These are phyloP conservation scores for Drosophila putrida DNA, from an alignment of 2,888 invertebrate species.

Conservation along the genomic window DNA sequence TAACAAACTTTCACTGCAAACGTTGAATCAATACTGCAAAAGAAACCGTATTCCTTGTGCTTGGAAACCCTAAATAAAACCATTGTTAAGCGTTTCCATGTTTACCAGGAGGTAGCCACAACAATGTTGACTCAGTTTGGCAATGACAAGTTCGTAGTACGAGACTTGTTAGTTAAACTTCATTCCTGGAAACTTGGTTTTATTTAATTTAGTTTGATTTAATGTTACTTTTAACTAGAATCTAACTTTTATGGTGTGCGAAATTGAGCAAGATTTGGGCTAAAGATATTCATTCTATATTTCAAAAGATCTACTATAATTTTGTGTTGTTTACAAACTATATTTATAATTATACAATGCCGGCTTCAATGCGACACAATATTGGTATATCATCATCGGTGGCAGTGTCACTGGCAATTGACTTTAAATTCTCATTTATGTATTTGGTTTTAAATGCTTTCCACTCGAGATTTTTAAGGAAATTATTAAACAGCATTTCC, in stretches of 20 bases:
- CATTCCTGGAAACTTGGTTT: slow-evolving; percentile 19
- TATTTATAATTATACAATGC: slow-evolving; percentile 36
- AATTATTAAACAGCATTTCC: slow-evolving; percentile 78
- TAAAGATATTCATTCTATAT: background rate
- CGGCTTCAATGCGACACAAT: slow-evolving; percentile 83
- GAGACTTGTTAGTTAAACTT: background rate
- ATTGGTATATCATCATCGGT: slow-evolving; percentile 82
- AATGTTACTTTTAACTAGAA: background rate
- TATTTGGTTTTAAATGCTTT: slow-evolving; percentile 77
- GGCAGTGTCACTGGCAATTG: slow-evolving; percentile 63
- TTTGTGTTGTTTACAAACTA: background rate
- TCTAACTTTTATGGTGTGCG: background rate
- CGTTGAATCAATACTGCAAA: slow-evolving; percentile 77
- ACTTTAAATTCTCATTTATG: slow-evolving; percentile 56
- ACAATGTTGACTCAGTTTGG: slow-evolving; percentile 51
- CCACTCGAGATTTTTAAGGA: slow-evolving; percentile 80
- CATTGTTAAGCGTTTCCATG: slow-evolving; percentile 61
- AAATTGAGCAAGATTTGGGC: background rate
- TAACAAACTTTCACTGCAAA: slow-evolving; percentile 32
- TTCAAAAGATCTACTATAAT: background rate
- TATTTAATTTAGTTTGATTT: background rate
- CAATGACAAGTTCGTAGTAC: slow-evolving; percentile 1
- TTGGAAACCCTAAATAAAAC: slow-evolving; percentile 34
- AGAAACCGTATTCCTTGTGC: slow-evolving; percentile 24
- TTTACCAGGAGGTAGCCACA: slow-evolving; percentile 55